Conservation (phyloP, 1,140 invertebrate genomes). For the Zophobas atratus region DNA sequence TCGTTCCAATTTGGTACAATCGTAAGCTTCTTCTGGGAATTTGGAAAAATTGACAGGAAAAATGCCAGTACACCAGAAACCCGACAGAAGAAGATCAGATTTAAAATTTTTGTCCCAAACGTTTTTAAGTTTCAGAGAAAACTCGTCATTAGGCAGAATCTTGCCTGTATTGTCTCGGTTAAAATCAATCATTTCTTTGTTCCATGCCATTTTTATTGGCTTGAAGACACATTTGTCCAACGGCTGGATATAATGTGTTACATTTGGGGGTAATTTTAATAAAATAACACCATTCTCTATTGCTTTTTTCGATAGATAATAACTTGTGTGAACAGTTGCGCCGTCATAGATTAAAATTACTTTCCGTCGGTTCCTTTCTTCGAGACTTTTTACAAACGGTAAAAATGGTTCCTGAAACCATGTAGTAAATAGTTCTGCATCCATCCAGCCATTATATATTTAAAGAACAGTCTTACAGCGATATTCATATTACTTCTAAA, state of each 20-base stretch:
- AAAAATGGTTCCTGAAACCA: neutral
- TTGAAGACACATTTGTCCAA: constrained; percentile 14
- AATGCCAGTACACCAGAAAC: neutral
- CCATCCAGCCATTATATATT: constrained; percentile 8
- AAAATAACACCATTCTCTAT: constrained; percentile 28
- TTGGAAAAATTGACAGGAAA: constrained; percentile 14
- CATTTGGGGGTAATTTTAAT: constrained; percentile 8
- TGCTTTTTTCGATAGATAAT: neutral
- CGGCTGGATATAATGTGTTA: constrained; percentile 35
- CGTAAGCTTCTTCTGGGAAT: constrained; percentile 21
- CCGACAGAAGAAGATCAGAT: neutral
- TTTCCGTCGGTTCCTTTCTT: neutral
- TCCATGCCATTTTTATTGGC: neutral
- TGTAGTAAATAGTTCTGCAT: neutral
- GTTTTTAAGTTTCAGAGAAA: neutral
- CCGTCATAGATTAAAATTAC: constrained; percentile 27
- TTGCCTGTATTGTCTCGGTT: constrained; percentile 1
- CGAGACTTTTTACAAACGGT: neutral
- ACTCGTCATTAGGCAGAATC: constrained; percentile 8
- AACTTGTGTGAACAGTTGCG: constrained; percentile 1
- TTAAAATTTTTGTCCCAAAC: constrained; percentile 1
- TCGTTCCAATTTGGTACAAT: constrained; percentile 3
- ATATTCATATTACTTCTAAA: too few relatives aligned
- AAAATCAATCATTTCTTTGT: constrained; percentile 2
- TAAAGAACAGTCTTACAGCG: too few relatives aligned